Evolutionary conservation across 1,140 invertebrate species (phyloP), one percentile per base, ranked within the genome.

Genomic region (Chironomus striatipennis): DNA sequence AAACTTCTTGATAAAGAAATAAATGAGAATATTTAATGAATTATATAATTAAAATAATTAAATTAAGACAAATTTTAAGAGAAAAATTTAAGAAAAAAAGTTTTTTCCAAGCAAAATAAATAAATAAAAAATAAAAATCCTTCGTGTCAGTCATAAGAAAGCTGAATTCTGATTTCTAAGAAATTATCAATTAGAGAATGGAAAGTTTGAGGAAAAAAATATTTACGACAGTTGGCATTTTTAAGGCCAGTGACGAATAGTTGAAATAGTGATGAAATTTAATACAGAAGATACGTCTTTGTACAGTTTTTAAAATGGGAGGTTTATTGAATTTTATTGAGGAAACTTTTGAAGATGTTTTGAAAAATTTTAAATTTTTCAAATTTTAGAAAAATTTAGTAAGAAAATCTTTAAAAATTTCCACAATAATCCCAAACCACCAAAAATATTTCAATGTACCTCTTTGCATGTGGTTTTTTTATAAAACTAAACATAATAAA

Each of bases 31-130:
- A 74, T 34, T 34, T 34, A 74, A 17, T 17, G 8, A 74, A 74
- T 74, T 42, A n/a, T n/a, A 74, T 17, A 17, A 74, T 74, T 74
- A 43, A n/a, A 72, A 8, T 21, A 72, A 34, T 34, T 34, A 72
- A 72, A 72, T 21, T 34, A 34, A 72, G 10, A 72, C 15, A 18
- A 21, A 7, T 21, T 20, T 24, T 12, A 34, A 73, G 9, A 42
- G 24, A 73, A 12, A 73, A 42, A 7, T 42, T 42, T 42, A 34
- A 73, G 10, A 34, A 5, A 34, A 34, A 34, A 34, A 73, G 15
- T 73, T 73, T 73, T 42, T 34, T 57, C n/a, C 12, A 57, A 12
- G 47, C 47, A n/a, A 57, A 57, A 57, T 9, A 57, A n/a, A 15
- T n/a, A 57, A n/a, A 15, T 1, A 57, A 57, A 57, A 4, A 47